Evolutionary conservation across 1,140 invertebrate species (phyloP).

Genomic region (Nomia melanderi): DNA sequence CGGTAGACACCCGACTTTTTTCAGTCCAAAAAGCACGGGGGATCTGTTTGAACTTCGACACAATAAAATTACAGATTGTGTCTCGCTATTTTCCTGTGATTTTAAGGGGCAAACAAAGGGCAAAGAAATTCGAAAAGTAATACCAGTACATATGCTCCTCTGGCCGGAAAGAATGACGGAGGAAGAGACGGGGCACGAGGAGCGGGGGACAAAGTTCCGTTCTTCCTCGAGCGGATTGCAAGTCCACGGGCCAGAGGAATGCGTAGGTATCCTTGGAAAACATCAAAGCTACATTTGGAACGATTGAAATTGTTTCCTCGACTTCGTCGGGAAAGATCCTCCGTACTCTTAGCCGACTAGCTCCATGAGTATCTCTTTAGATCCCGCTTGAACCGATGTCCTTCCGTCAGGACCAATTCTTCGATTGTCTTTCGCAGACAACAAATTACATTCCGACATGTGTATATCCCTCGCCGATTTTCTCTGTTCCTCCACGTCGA

Average conservation of each 20-base stretch:
- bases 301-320: conserved; percentile 78
- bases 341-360: conserved; percentile 37
- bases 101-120: conserved; percentile 45
- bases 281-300: conserved; percentile 72
- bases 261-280: conserved; percentile 71
- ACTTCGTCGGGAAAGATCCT: conserved; percentile 35
- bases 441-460: conserved; percentile 76
- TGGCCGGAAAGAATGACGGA: conserved; percentile 15
- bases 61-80: conserved; percentile 60
- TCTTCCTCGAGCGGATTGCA: conserved; percentile 55
- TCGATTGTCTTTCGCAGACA: conserved; percentile 73
- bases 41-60: conserved; percentile 51
- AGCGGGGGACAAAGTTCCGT: conserved; percentile 39
- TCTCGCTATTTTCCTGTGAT: conserved; percentile 50
- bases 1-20: too few relatives aligned
- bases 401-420: conserved; percentile 63
- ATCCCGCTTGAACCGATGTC: conserved; percentile 33
- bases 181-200: background rate
- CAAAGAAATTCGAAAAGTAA: conserved; percentile 37
- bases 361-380: conserved; percentile 29
- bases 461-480: conserved; percentile 40
- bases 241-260: conserved; percentile 61
- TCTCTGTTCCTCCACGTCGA: conserved; percentile 33
- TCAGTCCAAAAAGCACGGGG: background rate
- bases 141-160: conserved; percentile 2